Conservation (phyloP, 2,113 vertebrate species). For the Thamnophis sirtalis region DNA sequence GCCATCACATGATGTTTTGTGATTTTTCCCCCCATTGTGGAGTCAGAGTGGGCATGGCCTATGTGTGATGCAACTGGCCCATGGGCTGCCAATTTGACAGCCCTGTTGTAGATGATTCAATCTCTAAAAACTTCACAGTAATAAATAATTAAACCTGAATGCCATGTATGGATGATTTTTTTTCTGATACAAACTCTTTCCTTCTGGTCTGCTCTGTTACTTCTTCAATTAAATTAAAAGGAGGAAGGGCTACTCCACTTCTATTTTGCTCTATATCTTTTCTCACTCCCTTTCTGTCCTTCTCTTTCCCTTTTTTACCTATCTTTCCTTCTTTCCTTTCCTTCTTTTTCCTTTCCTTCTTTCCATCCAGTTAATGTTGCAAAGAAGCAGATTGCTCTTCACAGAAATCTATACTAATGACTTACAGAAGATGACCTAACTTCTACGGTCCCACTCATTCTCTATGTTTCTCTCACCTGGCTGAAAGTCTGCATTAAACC, state of each 20-base stretch:
- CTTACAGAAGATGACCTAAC: not conserved
- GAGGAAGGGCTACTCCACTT: not conserved
- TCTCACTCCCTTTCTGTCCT: not conserved
- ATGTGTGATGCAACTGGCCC: too few species aligned
- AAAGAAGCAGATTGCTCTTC: not conserved
- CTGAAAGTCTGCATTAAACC: not conserved
- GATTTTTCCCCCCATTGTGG: too few species aligned
- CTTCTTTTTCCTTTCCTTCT: too few species aligned
- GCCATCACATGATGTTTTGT: too few species aligned
- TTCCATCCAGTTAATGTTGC: not conserved
- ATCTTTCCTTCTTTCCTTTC: too few species aligned
- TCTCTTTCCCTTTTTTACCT: not conserved
- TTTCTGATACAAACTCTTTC: not conserved
- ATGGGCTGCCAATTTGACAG: too few species aligned
- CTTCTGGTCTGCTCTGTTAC: not conserved
- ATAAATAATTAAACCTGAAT: not conserved
- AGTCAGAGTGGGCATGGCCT: too few species aligned
- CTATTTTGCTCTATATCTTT: not conserved
- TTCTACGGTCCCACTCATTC: not conserved
- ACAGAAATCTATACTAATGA: not conserved
- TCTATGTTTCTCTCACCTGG: not conserved
- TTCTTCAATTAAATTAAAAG: not conserved
- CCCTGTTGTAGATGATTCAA: not conserved
- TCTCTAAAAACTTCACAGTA: not conserved
- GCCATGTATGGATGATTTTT: not conserved